phyloP scores from a whole-genome alignment of 2,797 vertebrate species.

The Helarctos malayanus region DNA sequence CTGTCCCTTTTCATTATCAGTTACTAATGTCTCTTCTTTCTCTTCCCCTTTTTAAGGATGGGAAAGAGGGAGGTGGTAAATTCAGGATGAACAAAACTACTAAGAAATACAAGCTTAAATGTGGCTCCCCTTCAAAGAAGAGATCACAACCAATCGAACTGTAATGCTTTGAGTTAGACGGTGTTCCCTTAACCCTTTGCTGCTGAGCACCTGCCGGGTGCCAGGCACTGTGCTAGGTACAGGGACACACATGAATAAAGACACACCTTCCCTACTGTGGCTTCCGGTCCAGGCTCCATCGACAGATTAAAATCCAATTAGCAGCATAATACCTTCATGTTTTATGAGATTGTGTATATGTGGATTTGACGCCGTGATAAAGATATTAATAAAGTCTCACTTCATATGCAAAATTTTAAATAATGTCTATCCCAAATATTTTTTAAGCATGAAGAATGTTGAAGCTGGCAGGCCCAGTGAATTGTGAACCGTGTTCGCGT shows the following conservation, averaged over 20 bases:
- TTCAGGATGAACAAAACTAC: not conserved
- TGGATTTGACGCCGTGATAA: constrained; percentile 66
- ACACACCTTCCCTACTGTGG: not conserved
- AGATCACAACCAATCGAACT: not conserved
- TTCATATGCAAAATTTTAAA: constrained; percentile 74
- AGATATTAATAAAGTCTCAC: constrained; percentile 75
- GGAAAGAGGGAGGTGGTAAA: not conserved
- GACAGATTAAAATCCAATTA: not conserved
- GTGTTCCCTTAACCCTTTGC: not conserved
- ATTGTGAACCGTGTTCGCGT: not conserved
- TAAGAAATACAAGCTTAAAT: not conserved
- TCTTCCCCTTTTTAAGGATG: not conserved
- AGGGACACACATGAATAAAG: fast-evolving
- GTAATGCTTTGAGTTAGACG: not conserved
- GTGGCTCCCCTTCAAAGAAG: not conserved
- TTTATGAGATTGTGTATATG: constrained; percentile 61
- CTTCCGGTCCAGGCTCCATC: not conserved
- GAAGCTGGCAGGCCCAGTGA: constrained; percentile 43
- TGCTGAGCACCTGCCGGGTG: not conserved
- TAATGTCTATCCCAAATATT: constrained; percentile 17
- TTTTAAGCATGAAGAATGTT: constrained; percentile 59
- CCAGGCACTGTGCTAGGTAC: not conserved
- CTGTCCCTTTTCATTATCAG: not conserved
- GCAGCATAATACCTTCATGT: fast-evolving
- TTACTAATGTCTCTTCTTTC: not conserved